These are phyloP conservation scores for Crenichthys baileyi DNA, from an alignment of 2,797 vertebrate genomes.

Conservation along the genomic window DNA sequence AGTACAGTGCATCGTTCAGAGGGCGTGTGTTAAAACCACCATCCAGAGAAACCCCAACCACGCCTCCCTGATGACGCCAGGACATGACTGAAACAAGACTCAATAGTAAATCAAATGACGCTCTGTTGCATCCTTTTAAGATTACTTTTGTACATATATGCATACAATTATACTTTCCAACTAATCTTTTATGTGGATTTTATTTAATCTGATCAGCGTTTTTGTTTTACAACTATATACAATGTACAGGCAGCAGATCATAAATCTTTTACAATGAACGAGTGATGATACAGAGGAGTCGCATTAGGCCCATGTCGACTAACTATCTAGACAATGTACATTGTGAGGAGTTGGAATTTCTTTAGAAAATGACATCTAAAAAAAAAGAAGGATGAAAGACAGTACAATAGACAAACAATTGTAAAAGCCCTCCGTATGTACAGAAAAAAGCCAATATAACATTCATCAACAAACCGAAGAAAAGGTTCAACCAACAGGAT, in stretches of 20 bases:
- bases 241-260: conserved; percentile 88
- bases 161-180: conserved; percentile 81
- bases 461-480: conserved; percentile 68
- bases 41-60: conserved; percentile 31
- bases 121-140: conserved; percentile 72
- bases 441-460: conserved; percentile 79
- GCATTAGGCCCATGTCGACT: conserved; percentile 71
- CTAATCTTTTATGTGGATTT: conserved; percentile 79
- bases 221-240: conserved; percentile 89
- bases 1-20: conserved; percentile 66
- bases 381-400: conserved; percentile 82
- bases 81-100: conserved; percentile 29
- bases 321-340: conserved; percentile 80
- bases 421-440: conserved; percentile 87
- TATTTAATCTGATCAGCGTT: conserved; percentile 83
- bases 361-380: conserved; percentile 84
- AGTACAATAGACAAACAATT: conserved; percentile 78
- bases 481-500: conserved; percentile 69
- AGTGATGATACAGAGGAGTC: conserved; percentile 78
- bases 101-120: conserved; percentile 67
- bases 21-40: conserved; percentile 41
- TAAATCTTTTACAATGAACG: conserved; percentile 80
- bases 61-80: background rate
- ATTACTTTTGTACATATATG: conserved; percentile 79
- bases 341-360: conserved; percentile 71